phyloP scores from a whole-genome alignment of 1,140 invertebrate genomes.

The Drosophila ohnishii region DNA sequence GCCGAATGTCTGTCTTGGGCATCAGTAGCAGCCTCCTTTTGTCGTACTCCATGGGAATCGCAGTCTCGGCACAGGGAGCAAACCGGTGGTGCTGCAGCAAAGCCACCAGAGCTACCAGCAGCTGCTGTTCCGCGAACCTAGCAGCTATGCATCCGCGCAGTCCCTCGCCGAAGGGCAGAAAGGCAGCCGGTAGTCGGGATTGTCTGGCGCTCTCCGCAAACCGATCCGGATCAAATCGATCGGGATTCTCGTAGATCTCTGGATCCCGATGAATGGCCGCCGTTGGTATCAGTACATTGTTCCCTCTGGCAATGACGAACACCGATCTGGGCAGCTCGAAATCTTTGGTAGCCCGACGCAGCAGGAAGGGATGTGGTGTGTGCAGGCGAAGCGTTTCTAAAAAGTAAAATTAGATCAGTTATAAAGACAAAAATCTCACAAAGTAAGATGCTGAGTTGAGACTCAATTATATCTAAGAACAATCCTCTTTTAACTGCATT shows the following conservation, averaged over 20 bases:
- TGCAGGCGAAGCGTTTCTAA: constrained; percentile 85
- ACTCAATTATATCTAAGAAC: no score
- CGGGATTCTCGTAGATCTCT: constrained; percentile 86
- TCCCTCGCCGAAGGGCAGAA: constrained; percentile 86
- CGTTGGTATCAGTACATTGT: constrained; percentile 84
- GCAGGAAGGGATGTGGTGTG: constrained; percentile 84
- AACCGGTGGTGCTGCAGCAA: constrained; percentile 82
- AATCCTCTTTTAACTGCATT: no score
- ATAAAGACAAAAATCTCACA: no score
- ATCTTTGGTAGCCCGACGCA: constrained; percentile 83
- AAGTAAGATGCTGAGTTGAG: no score
- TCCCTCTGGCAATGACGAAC: constrained; percentile 84
- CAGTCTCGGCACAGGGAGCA: constrained; percentile 58
- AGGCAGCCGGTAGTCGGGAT: constrained; percentile 83
- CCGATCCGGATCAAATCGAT: constrained; percentile 87
- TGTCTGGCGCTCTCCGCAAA: constrained; percentile 85
- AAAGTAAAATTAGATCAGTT: constrained; percentile 11
- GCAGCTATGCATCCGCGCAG: constrained; percentile 84
- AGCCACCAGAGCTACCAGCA: constrained; percentile 84
- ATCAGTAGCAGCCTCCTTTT: constrained; percentile 79
- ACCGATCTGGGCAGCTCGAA: constrained; percentile 84
- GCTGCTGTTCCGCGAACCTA: constrained; percentile 86
- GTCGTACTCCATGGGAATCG: constrained; percentile 83
- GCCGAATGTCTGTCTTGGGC: constrained; percentile 68
- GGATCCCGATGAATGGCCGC: constrained; percentile 87